Conservation (phyloP, 2,797 vertebrate genomes). For the Scarus forsteni region DNA sequence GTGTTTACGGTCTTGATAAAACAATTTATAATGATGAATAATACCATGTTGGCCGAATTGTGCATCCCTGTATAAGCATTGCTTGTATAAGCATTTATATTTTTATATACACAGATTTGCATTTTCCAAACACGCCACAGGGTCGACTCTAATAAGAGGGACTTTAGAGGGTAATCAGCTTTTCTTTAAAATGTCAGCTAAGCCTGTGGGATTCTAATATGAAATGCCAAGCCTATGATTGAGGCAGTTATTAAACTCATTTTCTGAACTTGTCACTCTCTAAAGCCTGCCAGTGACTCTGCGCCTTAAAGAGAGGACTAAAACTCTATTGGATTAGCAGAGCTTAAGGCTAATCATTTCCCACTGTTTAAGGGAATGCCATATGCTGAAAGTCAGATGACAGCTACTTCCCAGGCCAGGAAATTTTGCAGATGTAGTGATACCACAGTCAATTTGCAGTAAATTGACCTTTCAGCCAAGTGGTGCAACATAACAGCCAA, state of each 20-base stretch:
- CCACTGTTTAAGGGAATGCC: slow-evolving; percentile 56
- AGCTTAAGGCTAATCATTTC: slow-evolving; percentile 79
- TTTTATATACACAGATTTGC: background rate
- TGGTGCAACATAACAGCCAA: background rate
- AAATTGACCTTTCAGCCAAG: background rate
- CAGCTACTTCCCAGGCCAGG: slow-evolving; percentile 23
- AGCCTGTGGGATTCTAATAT: slow-evolving; percentile 12
- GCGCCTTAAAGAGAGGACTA: slow-evolving; percentile 54
- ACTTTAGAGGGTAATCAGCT: slow-evolving; percentile 2
- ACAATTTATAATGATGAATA: too few relatives aligned
- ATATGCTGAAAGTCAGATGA: slow-evolving; percentile 68
- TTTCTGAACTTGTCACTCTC: slow-evolving; percentile 41
- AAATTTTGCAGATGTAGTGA: slow-evolving; percentile 39
- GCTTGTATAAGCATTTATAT: too few relatives aligned
- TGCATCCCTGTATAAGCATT: background rate
- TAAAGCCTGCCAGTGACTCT: slow-evolving; percentile 27
- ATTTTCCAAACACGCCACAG: background rate
- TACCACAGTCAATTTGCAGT: background rate
- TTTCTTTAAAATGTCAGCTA: slow-evolving; percentile 20
- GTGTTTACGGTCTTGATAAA: too few relatives aligned
- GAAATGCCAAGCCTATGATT: slow-evolving; percentile 32
- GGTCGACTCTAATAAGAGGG: background rate
- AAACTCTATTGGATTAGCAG: slow-evolving; percentile 77
- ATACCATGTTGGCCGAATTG: too few relatives aligned
- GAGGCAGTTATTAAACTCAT: slow-evolving; percentile 33